phyloP scores from a whole-genome alignment of 2,797 vertebrate species.

The Podarcis lilfordi region DNA sequence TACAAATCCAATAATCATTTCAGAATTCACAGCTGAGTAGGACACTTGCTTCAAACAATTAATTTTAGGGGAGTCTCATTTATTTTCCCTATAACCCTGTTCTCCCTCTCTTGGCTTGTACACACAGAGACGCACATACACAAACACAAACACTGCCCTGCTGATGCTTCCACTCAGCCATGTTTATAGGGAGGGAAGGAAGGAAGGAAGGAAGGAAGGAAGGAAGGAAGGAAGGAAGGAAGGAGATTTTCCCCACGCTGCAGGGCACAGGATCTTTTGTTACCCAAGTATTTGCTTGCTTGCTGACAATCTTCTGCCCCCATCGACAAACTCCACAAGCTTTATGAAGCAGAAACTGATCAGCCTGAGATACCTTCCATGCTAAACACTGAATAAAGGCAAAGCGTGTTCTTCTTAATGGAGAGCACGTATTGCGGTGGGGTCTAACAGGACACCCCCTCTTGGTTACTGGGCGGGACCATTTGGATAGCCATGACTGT shows the following conservation, averaged over 20 bases:
- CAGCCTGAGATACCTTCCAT: not conserved
- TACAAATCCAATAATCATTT: conserved; percentile 81
- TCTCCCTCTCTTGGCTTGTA: not conserved
- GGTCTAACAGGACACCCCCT: no score
- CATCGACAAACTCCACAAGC: not conserved
- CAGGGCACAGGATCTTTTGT: conserved; percentile 2
- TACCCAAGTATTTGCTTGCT: not conserved
- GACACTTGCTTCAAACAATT: conserved; percentile 77
- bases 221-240: no score
- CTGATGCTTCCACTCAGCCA: conserved; percentile 36
- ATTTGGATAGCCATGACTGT: no score
- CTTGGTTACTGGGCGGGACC: no score
- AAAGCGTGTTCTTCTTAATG: no score
- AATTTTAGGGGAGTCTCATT: conserved; percentile 76
- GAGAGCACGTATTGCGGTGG: no score
- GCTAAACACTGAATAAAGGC: no score
- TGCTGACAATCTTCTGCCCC: not conserved
- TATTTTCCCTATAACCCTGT: conserved; percentile 70
- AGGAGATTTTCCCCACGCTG: not conserved
- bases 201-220: no score
- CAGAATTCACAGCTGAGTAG: conserved; percentile 78
- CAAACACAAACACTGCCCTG: not conserved
- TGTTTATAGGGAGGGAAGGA: not conserved
- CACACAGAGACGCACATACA: not conserved
- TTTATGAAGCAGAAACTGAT: not conserved